Evolutionary conservation across 2,888 invertebrate genomes (phyloP).

Genomic region (Polymixis lichenea): DNA sequence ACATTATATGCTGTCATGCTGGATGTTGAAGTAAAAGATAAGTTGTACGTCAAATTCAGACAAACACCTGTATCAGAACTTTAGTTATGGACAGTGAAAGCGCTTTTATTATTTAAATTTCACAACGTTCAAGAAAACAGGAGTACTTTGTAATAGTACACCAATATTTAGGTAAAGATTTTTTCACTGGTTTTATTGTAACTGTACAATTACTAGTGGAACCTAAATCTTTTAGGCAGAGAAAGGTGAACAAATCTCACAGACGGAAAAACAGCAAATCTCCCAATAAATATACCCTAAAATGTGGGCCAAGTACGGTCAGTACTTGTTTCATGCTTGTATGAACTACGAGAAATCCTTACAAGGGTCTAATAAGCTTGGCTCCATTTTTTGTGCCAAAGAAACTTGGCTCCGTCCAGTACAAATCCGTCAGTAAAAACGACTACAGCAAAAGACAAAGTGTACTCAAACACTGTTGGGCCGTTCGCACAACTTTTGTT

Average conservation of each 20-base stretch:
- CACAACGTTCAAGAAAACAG: not conserved
- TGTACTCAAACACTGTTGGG: slow-evolving; percentile 73
- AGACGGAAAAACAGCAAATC: slow-evolving; percentile 59
- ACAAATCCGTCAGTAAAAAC: slow-evolving; percentile 70
- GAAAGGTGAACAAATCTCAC: slow-evolving; percentile 56
- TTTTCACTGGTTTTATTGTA: slow-evolving; percentile 12
- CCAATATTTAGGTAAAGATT: not conserved
- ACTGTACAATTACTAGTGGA: slow-evolving; percentile 22
- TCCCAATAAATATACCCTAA: slow-evolving; percentile 61
- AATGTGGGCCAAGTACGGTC: slow-evolving; percentile 62
- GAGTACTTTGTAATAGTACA: not conserved
- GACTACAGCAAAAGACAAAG: slow-evolving; percentile 73
- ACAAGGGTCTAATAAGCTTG: slow-evolving; percentile 66
- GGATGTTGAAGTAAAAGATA: not conserved
- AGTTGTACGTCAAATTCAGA: not conserved
- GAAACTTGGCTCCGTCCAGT: slow-evolving; percentile 52
- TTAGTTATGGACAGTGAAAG: not conserved
- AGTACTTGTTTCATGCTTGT: slow-evolving; percentile 65
- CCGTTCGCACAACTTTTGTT: slow-evolving; percentile 84
- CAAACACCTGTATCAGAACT: no score
- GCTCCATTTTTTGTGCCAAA: slow-evolving; percentile 59
- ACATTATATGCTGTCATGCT: not conserved
- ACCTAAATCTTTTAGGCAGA: slow-evolving; percentile 26
- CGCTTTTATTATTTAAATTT: not conserved
- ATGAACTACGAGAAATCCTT: slow-evolving; percentile 65